Evolutionary conservation across 2,113 vertebrate species (phyloP), one percentile per base, ranked within the genome.

Genomic region (Neodontobutis hainanensis): DNA sequence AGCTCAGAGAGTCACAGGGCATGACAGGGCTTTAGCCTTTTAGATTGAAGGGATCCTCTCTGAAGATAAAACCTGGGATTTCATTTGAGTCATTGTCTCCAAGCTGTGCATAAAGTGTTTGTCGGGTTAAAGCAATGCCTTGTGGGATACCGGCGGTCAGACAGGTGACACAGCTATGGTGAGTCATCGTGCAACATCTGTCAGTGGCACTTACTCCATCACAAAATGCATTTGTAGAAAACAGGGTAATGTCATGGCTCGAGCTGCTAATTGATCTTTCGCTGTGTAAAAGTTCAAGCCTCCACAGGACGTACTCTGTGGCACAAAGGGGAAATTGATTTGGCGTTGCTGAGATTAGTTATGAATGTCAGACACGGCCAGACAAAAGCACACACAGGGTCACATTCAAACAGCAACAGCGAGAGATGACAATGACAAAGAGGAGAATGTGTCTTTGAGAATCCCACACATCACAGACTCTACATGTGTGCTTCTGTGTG

Each of bases 181-280:
- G 90, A 91, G 88, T 91, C 88, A 89, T 87, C 87, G 61, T 83
- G 50, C 53, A 76, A 81, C 79, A 86, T 74, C 77, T 83, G 77
- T 43, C 66, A 65, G 47, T 81, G 60, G 68, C 60, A 81, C 67
- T 67, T 60, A 40, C 47, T 34, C 58, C 44, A 32, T 75, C 49
- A 5, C 50, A 75, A 51, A 73, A 50, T 66, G 32, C 45, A 46
- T 52, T 59, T 72, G 36, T 34, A 61, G 44, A 5, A 40, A 40
- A 55, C 65, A 44, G 19, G 0, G 2, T 36, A 47, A 70, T 60
- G 32, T 69, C 55, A 69, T 4, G 65, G 36, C 61, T 6, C 7
- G 27, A 60, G 11, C 16, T 5, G n/a, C 5, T 47, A 27, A 71
- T 55, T 68, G 42, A 48, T 44, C 36, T 46, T 52, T 11, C 9